Evolutionary conservation across 2,113 vertebrate genomes (phyloP), one percentile per base, ranked within the genome.

Genomic region (Microtus pennsylvanicus): DNA sequence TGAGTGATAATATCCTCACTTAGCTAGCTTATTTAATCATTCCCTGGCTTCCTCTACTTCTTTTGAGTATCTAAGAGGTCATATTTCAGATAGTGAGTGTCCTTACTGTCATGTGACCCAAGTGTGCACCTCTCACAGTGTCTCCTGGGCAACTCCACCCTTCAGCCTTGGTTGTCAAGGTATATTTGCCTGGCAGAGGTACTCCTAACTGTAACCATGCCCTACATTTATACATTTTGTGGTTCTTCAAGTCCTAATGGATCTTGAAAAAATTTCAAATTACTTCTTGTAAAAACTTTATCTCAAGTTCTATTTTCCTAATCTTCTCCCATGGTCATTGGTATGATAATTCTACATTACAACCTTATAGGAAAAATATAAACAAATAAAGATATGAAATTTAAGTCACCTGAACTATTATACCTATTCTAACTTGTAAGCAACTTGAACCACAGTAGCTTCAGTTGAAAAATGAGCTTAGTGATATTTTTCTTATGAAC

Each of bases 251-350:
- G 50, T 87, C 14, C 19, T 75, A 30, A 38, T 38, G 21, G 30
- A 70, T 38, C 5, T 55, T 50, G 24, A 13, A 30, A 86, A 96
- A 75, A 81, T 35, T 81, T 80, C 55, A 81, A 94, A 74, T 38
- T 80, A 74, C 78, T 69, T 85, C 21, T 89, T 93, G 81, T n/a
- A 38, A 58, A n/a, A 81, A 58, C 19, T 81, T 91, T 3, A 58
- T 93, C 35, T 22, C 69, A 93, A 96, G 42, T 28, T 94, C 47
- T 80, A 10, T 58, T 95, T 90, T 94, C 45, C 28, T 90, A 70
- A 80, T 28, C 26, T 61, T 28, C 52, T 7, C 22, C 12, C 16
- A 4, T 89, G 12, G 21, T 50, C 33, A 81, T 14, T 90, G 30
- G 8, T 65, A 1, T 45, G 24, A 10, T 78, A 33, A 92, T 78